These are phyloP conservation scores for Drosophila differens DNA, from an alignment of 2,888 invertebrate species.

Conservation along the genomic window DNA sequence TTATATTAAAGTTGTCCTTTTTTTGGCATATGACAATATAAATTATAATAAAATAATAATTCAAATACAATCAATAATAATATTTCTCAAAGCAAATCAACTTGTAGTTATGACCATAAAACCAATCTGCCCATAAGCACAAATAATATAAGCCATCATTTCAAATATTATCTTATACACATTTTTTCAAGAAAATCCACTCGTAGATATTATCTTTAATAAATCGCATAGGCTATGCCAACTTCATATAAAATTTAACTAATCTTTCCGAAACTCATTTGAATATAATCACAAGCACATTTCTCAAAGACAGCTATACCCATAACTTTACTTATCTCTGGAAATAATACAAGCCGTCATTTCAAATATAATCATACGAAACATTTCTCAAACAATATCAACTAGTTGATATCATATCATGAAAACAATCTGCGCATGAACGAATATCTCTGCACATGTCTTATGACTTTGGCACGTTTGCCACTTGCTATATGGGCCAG, in stretches of 20 bases:
- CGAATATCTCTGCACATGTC: not conserved
- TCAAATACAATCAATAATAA: too few relatives aligned
- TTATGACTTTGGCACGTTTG: constrained; percentile 34
- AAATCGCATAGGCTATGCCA: not conserved
- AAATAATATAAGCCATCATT: too few relatives aligned
- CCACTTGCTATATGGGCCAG: constrained; percentile 12
- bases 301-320: not conserved
- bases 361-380: not conserved
- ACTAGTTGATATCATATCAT: not conserved
- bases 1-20: not conserved
- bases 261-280: not conserved
- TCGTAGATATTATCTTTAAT: not conserved
- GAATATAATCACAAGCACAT: not conserved
- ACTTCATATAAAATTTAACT: not conserved
- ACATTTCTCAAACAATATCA: not conserved
- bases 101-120: too few relatives aligned
- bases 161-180: too few relatives aligned
- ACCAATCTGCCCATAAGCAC: too few relatives aligned
- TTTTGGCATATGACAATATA: not conserved
- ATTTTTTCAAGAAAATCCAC: not conserved
- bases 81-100: too few relatives aligned
- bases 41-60: too few relatives aligned
- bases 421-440: constrained; percentile 19
- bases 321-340: not conserved
- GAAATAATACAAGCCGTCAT: not conserved